These are phyloP conservation scores for Chiridota heheva DNA, from an alignment of 35 echinoderm and acorn worm species.

Conservation along the genomic window DNA sequence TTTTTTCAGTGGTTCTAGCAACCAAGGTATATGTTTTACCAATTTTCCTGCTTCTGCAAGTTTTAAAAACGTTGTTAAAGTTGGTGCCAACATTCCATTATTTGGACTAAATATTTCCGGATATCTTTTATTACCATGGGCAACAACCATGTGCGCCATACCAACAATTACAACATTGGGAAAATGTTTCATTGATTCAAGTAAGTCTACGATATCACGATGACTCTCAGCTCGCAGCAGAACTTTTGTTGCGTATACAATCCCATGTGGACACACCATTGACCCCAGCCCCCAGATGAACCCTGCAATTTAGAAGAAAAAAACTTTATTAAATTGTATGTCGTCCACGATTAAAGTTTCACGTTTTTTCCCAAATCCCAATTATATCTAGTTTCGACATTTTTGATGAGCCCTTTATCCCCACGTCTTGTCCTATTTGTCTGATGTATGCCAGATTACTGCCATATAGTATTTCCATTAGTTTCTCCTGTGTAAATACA, in stretches of 20 bases:
- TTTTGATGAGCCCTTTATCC: not conserved
- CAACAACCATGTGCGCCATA: constrained; percentile 4
- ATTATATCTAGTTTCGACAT: constrained; percentile 13
- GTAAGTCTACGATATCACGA: constrained; percentile 17
- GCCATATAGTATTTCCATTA: constrained; percentile 23
- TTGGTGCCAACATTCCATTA: not conserved
- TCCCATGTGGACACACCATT: constrained; percentile 26
- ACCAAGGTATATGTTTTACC: not conserved
- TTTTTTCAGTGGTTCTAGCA: not conserved
- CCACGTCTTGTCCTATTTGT: not conserved
- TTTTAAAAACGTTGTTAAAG: not conserved
- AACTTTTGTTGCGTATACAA: constrained; percentile 37
- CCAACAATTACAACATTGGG: constrained; percentile 6
- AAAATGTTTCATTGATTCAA: constrained; percentile 22
- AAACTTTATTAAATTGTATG: constrained; percentile 19
- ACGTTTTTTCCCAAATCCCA: not conserved
- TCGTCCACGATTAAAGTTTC: not conserved
- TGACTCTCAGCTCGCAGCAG: constrained; percentile 38
- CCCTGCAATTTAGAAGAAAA: constrained; percentile 30
- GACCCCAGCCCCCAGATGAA: constrained; percentile 34
- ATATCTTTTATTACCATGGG: constrained; percentile 14
- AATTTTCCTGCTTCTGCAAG: not conserved
- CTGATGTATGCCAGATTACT: constrained; percentile 16
- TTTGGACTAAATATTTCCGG: constrained; percentile 12
- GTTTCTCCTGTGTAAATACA: constrained; percentile 27